These are phyloP conservation scores for Daktulosphaira vitifoliae DNA, from an alignment of 1,140 invertebrate genomes.

Conservation along the genomic window DNA sequence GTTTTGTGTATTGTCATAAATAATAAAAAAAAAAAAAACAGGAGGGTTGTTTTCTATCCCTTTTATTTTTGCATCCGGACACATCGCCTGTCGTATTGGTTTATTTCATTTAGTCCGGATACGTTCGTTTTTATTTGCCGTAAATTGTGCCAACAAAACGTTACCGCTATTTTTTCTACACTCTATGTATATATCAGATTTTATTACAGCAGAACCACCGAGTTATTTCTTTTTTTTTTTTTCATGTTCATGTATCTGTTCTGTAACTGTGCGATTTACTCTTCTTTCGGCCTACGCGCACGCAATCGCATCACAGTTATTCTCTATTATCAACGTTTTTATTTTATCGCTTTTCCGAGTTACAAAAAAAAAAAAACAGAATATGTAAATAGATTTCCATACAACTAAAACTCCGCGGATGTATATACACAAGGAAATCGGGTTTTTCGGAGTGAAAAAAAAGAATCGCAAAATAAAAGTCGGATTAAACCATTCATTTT, in stretches of 20 bases:
- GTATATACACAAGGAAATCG: conserved; percentile 14
- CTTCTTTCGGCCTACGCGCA: neutral
- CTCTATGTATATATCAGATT: neutral
- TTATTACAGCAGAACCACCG: neutral
- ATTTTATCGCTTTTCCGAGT: conserved; percentile 32
- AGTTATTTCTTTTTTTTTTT: conserved; percentile 15
- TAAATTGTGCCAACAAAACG: conserved; percentile 33
- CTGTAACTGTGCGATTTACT: neutral
- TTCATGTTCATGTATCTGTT: neutral
- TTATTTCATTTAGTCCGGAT: conserved; percentile 32
- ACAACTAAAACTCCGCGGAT: too few relatives aligned
- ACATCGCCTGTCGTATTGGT: conserved; percentile 32
- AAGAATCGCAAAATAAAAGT: conserved; percentile 30
- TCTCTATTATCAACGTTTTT: conserved; percentile 33
- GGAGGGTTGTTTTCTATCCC: conserved; percentile 24
- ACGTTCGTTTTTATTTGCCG: conserved; percentile 33
- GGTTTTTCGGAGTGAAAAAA: conserved; percentile 27
- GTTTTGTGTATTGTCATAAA: conserved; percentile 26
- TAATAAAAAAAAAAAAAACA: conserved; percentile 4
- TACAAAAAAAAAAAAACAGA: conserved; percentile 7
- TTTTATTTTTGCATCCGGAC: conserved; percentile 29
- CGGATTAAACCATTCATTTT: conserved; percentile 25
- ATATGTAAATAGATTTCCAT: neutral
- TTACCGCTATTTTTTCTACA: conserved; percentile 6
- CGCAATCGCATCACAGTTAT: conserved; percentile 3